Base-by-base conservation (phyloP, 2,797 vertebrate genomes). In the Philypnodon macrostomus region DNA sequence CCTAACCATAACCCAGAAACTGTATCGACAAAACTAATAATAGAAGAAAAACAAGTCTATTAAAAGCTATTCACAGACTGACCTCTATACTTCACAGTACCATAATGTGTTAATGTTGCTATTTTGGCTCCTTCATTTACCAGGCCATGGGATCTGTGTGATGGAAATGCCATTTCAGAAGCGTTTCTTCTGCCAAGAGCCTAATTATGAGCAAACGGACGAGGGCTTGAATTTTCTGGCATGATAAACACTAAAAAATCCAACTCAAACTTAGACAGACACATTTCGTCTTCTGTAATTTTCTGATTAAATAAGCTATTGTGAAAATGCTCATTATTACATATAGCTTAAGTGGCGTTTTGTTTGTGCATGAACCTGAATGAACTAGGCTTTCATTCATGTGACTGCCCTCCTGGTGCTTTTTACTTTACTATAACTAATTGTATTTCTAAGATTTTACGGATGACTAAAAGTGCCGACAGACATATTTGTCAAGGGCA, bases 401-500 rank as follows among this genome's bases (percentile, higher is more conserved):
- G 41, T 63, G 37, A n/a, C 67, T 30, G 12, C 1, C 19, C 18
- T 21, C 23, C 29, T n/a, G n/a, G 30, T 39, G 38, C 8, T 14
- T 36, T 27, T 34, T 52, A 24, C 13, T 13, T 9, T 24, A 40
- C 8, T 40, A 46, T 34, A 21, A 56, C 30, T 54, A 58, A 61
- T 60, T 1, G 16, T 16, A 53, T 63, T 29, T 23, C 12, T 8
- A 30, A 41, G 27, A 61, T 34, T 58, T 58, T 31, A 47, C 49
- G 49, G 41, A 10, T 12, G 19, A 40, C 14, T 19, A 26, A 0
- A 35, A 47, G 49, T 1, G 7, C 38, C 10, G 4, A 46, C 38
- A 46, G 42, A 42, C 34, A 55, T 1, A 47, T 67, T 47, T 40
- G 33, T 50, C 45, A 7, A 32, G 53, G 59, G 65, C 47, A 46